These are phyloP conservation scores for Colostygia pectinataria DNA, from an alignment of 2,888 invertebrate species.

Conservation along the genomic window DNA sequence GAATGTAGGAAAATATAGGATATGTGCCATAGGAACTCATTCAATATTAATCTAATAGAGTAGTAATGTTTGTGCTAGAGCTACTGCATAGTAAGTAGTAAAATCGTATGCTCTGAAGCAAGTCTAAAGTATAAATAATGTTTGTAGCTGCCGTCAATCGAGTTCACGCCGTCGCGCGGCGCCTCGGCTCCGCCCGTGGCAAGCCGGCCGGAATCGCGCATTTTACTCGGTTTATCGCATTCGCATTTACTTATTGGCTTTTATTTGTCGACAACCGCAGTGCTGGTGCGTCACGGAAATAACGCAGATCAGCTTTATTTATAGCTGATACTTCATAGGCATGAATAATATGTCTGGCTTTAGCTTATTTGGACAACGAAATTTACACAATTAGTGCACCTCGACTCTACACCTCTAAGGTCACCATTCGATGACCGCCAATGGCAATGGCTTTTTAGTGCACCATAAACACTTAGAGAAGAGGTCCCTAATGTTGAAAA, in stretches of 20 bases:
- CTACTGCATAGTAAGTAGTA: too few relatives aligned
- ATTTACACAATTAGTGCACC: too few relatives aligned
- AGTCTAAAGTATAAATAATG: slow-evolving; percentile 9
- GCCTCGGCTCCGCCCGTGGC: slow-evolving; percentile 2
- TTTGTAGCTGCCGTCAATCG: slow-evolving; percentile 7
- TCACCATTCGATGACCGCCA: too few relatives aligned
- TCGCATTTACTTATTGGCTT: slow-evolving; percentile 5
- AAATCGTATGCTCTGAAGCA: not conserved
- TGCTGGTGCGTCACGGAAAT: slow-evolving; percentile 8
- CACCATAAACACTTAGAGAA: too few relatives aligned
- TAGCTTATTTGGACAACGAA: too few relatives aligned
- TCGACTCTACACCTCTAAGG: too few relatives aligned
- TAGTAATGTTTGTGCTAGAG: too few relatives aligned
- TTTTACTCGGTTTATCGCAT: slow-evolving; percentile 13
- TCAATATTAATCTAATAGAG: too few relatives aligned
- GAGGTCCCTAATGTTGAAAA: too few relatives aligned
- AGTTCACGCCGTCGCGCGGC: not conserved
- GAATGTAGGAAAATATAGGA: too few relatives aligned
- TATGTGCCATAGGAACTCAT: too few relatives aligned
- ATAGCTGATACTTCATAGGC: not conserved
- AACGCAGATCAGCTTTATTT: slow-evolving; percentile 1
- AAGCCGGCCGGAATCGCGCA: slow-evolving; percentile 6
- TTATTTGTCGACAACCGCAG: slow-evolving; percentile 9
- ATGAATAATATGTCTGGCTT: not conserved
- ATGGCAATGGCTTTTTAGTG: too few relatives aligned